A percentile compares a stretch with the other conserved stretches of the same genome.
These are phyloP conservation scores for Falco concolor DNA, from an alignment of 2,797 vertebrate genomes.

Conservation along the genomic window DNA sequence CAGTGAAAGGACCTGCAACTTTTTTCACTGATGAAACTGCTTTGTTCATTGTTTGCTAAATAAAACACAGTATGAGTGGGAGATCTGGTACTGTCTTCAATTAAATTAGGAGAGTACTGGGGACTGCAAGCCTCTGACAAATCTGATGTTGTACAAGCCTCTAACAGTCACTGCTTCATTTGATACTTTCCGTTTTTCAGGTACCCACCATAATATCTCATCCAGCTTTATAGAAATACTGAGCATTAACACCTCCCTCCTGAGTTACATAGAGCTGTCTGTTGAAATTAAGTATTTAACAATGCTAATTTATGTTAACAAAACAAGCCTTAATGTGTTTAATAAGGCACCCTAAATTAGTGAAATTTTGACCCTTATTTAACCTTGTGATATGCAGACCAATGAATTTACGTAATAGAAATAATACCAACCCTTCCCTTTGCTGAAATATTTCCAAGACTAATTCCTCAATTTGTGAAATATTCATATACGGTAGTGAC, in stretches of 20 bases:
- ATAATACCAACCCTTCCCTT: not conserved
- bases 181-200: not conserved
- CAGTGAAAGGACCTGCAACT: not conserved
- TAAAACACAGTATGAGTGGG: not conserved
- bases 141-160: not conserved
- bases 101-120: not conserved
- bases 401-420: not conserved
- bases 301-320: not conserved
- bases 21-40: not conserved
- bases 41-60: not conserved
- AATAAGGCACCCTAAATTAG: not conserved
- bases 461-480: not conserved
- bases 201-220: not conserved
- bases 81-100: not conserved
- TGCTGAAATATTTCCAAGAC: not conserved
- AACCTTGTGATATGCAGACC: not conserved
- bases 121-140: not conserved
- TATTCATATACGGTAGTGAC: not conserved
- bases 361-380: not conserved
- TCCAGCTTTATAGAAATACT: not conserved
- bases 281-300: not conserved
- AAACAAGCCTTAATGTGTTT: not conserved
- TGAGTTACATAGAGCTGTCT: not conserved
- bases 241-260: not conserved
- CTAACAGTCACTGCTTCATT: not conserved